Evolutionary conservation across 2,797 vertebrate genomes (phyloP).

Genomic region (Takifugu ocellatus): DNA sequence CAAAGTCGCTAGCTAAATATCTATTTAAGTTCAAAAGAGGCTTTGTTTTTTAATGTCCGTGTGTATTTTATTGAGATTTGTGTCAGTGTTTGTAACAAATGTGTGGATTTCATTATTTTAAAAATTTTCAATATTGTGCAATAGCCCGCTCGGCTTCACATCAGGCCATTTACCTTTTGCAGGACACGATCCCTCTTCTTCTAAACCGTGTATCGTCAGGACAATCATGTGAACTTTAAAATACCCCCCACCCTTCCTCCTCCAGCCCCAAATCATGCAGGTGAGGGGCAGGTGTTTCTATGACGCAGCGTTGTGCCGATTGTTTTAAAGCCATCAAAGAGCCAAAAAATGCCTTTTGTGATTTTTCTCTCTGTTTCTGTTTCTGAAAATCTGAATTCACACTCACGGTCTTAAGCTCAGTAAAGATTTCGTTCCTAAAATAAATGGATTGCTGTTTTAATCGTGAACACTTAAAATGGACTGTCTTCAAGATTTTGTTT

Average conservation of each 20-base stretch:
- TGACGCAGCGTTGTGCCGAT: slow-evolving; percentile 32
- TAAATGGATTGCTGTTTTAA: slow-evolving; percentile 4
- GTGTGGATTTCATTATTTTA: slow-evolving; percentile 61
- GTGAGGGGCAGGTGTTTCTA: slow-evolving; percentile 27
- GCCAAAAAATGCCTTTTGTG: slow-evolving; percentile 41
- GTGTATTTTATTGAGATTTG: slow-evolving; percentile 55
- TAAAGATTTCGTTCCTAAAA: slow-evolving; percentile 54
- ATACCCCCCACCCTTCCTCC: neutral
- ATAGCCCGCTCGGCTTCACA: slow-evolving; percentile 49
- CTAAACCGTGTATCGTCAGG: slow-evolving; percentile 32
- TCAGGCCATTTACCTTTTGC: slow-evolving; percentile 31
- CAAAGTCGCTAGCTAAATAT: slow-evolving; percentile 32
- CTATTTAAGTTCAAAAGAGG: slow-evolving; percentile 30
- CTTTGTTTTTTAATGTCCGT: slow-evolving; percentile 42
- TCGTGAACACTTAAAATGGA: neutral
- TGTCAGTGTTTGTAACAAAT: slow-evolving; percentile 60
- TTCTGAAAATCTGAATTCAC: slow-evolving; percentile 58
- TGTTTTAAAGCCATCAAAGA: slow-evolving; percentile 52
- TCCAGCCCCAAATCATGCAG: slow-evolving; percentile 21
- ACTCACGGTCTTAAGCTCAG: slow-evolving; percentile 47
- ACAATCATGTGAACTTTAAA: slow-evolving; percentile 57
- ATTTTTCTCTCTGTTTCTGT: slow-evolving; percentile 54
- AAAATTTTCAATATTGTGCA: slow-evolving; percentile 66
- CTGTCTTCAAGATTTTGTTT: slow-evolving; percentile 6
- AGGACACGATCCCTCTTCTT: neutral